Percentiles rank a stretch among this genome's conserved stretches.
These are phyloP conservation scores for Asarcornis scutulata DNA, from an alignment of 2,113 vertebrate genomes.

Conservation along the genomic window DNA sequence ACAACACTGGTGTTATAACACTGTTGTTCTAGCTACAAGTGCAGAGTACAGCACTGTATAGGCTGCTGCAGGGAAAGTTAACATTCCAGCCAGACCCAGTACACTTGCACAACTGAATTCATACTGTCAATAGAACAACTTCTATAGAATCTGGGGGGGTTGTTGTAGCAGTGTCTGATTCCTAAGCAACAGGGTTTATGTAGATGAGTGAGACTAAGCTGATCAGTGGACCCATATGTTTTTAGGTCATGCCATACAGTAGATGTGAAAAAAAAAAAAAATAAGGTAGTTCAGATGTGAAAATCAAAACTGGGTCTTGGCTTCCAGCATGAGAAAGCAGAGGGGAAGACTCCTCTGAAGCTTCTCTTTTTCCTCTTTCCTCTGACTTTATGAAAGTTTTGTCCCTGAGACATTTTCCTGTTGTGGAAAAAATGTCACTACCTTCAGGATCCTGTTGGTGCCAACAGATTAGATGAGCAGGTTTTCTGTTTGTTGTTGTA, in stretches of 20 bases:
- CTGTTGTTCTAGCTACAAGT: too few species aligned
- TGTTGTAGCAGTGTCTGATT: not conserved
- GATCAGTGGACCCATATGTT: not conserved
- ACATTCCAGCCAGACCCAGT: too few species aligned
- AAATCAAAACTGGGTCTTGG: not conserved
- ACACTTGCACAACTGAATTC: not conserved
- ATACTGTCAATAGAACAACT: not conserved
- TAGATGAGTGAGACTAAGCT: not conserved
- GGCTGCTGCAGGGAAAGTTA: too few species aligned
- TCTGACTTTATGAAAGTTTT: not conserved
- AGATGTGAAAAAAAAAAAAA: not conserved
- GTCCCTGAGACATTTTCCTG: not conserved
- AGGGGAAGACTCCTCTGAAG: not conserved
- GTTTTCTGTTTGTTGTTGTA: not conserved
- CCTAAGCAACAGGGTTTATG: not conserved
- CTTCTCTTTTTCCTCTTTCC: not conserved
- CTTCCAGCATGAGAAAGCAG: not conserved
- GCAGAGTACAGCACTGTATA: too few species aligned
- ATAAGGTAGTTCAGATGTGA: not conserved
- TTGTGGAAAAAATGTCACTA: not conserved
- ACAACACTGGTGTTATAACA: too few species aligned
- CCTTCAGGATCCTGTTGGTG: not conserved
- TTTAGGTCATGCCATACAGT: not conserved
- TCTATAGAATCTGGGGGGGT: not conserved
- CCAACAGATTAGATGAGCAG: not conserved